phyloP scores from a whole-genome alignment of 2,888 invertebrate species.

The Hypolimnas misippus region DNA sequence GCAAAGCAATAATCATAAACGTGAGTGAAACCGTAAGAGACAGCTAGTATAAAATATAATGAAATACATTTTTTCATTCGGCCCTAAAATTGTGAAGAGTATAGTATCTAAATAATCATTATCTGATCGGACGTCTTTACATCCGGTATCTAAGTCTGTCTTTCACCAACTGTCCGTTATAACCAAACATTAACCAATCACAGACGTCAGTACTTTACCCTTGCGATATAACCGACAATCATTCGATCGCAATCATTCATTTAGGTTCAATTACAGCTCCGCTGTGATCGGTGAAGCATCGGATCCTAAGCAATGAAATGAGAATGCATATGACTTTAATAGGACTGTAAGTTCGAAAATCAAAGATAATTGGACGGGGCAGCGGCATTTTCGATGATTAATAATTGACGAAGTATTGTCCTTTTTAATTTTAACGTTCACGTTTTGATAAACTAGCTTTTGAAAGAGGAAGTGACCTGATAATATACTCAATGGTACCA shows the following conservation, averaged over 20 bases:
- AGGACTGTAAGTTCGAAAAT: constrained; percentile 8
- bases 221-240: constrained; percentile 2
- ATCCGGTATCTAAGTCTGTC: not conserved
- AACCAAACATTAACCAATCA: not conserved
- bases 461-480: too few species aligned
- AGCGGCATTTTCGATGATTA: too few species aligned
- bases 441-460: too few species aligned
- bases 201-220: not conserved
- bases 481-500: too few species aligned
- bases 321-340: constrained; percentile 22
- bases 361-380: constrained; percentile 3
- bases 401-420: not conserved
- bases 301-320: constrained; percentile 27
- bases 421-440: not conserved
- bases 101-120: too few species aligned
- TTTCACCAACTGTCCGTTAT: not conserved
- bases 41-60: too few species aligned
- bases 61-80: too few species aligned
- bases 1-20: too few species aligned
- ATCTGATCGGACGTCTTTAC: too few species aligned
- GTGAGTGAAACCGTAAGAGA: too few species aligned
- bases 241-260: constrained; percentile 4
- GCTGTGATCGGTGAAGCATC: constrained; percentile 30
- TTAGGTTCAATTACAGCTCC: constrained; percentile 7
- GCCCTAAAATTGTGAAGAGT: too few species aligned